phyloP scores from a whole-genome alignment of 1,140 invertebrate species.

The Drosophila paulistorum region DNA sequence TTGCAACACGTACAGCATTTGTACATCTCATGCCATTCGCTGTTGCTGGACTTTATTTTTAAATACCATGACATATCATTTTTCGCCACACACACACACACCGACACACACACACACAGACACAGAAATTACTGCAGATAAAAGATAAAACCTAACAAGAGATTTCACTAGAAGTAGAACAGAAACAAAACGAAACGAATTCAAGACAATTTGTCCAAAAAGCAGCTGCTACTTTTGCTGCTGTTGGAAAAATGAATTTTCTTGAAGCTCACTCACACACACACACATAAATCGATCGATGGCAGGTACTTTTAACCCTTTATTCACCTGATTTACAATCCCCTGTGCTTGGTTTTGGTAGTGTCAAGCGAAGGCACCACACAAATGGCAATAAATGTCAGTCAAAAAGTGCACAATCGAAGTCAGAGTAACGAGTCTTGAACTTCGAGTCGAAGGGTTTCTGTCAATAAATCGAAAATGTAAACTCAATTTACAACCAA shows the following conservation, averaged over 20 bases:
- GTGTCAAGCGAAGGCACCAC: constrained; percentile 64
- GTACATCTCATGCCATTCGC: constrained; percentile 25
- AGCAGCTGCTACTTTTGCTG: constrained; percentile 15
- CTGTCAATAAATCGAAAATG: constrained; percentile 79
- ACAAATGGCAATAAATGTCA: constrained; percentile 75
- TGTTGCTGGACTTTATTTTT: constrained; percentile 56
- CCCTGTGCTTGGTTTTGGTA: constrained; percentile 20
- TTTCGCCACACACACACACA: constrained; percentile 28
- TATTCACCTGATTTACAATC: constrained; percentile 5
- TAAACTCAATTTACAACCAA: constrained; percentile 72
- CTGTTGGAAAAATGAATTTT: constrained; percentile 6
- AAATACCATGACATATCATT: constrained; percentile 67
- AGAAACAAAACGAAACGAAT: neutral
- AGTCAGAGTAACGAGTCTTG: constrained; percentile 26
- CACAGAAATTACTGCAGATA: constrained; percentile 7
- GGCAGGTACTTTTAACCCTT: neutral
- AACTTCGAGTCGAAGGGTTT: constrained; percentile 23
- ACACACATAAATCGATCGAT: too few species aligned
- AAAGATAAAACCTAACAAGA: constrained; percentile 4
- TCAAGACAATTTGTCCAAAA: neutral
- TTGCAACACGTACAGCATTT: constrained; percentile 60
- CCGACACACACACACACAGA: neutral
- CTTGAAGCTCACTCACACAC: neutral
- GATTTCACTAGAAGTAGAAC: constrained; percentile 11
- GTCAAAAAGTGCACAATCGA: constrained; percentile 55